Evolutionary conservation across 2,113 vertebrate genomes (phyloP).

Genomic region (Gallinago media): DNA sequence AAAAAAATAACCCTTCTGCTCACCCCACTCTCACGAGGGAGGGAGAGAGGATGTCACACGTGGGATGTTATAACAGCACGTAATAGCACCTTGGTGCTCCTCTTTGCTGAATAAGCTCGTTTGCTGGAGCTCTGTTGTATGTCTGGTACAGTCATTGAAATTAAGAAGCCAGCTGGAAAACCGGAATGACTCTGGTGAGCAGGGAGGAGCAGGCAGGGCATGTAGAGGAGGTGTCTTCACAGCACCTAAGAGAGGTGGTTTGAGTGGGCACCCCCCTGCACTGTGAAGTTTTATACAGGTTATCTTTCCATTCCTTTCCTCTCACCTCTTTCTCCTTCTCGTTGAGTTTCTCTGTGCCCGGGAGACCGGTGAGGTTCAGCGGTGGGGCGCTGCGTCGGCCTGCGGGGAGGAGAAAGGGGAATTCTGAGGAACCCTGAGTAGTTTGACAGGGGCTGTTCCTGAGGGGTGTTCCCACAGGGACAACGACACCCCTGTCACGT

Average conservation of each 20-base stretch:
- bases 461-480: background rate
- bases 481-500: accelerated
- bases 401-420: background rate
- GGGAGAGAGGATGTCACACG: background rate
- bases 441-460: background rate
- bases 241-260: background rate
- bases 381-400: slow-evolving; percentile 94
- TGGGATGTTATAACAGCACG: background rate
- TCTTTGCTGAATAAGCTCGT: background rate
- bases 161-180: background rate
- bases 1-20: background rate
- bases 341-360: slow-evolving; percentile 96
- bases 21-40: background rate
- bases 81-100: background rate
- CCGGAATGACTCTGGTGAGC: background rate
- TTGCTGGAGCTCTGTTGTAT: background rate
- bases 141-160: background rate
- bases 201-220: background rate
- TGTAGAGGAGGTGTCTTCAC: background rate
- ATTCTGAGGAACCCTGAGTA: background rate
- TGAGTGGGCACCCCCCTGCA: background rate
- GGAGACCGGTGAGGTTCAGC: slow-evolving; percentile 94
- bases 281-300: background rate
- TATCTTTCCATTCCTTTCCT: background rate
- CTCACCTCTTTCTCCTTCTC: slow-evolving; percentile 98